These are phyloP conservation scores for Heteropelma amictum DNA, from an alignment of 2,888 invertebrate species.

Conservation along the genomic window DNA sequence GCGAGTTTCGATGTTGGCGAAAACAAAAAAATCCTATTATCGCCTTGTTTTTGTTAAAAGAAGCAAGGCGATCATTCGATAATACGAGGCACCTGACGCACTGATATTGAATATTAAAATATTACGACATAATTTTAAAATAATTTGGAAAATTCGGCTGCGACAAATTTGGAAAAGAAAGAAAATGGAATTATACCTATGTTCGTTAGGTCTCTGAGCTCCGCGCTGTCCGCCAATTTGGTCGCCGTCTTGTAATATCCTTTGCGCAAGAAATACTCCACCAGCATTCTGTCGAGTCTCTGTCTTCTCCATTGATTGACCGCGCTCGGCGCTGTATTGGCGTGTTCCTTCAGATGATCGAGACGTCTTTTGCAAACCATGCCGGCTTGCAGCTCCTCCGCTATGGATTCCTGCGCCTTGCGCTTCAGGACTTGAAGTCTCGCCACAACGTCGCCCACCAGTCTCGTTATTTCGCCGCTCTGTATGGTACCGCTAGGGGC, in stretches of 20 bases:
- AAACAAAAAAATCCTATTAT: too few relatives aligned
- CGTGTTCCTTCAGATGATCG: conserved; percentile 93
- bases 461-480: conserved; percentile 86
- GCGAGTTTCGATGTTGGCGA: too few relatives aligned
- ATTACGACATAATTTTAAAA: not conserved
- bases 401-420: conserved; percentile 96
- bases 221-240: conserved; percentile 89
- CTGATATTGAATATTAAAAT: too few relatives aligned
- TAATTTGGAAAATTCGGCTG: not conserved
- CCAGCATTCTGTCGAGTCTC: conserved; percentile 95
- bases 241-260: conserved; percentile 98
- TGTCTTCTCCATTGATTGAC: conserved; percentile 90
- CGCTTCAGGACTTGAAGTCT: conserved; percentile 93
- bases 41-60: too few relatives aligned
- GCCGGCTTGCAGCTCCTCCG: conserved; percentile 94
- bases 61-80: too few relatives aligned
- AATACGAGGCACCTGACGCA: too few relatives aligned
- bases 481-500: conserved; percentile 80
- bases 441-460: conserved; percentile 94
- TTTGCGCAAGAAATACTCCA: conserved; percentile 96
- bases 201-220: conserved; percentile 93
- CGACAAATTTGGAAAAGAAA: not conserved
- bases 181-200: conserved; percentile 82
- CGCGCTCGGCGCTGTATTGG: conserved; percentile 79
- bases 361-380: conserved; percentile 94